Percentiles rank a stretch among this genome's conserved stretches.
phyloP scores from a whole-genome alignment of 2,113 vertebrate species.

The Bettongia penicillata region DNA sequence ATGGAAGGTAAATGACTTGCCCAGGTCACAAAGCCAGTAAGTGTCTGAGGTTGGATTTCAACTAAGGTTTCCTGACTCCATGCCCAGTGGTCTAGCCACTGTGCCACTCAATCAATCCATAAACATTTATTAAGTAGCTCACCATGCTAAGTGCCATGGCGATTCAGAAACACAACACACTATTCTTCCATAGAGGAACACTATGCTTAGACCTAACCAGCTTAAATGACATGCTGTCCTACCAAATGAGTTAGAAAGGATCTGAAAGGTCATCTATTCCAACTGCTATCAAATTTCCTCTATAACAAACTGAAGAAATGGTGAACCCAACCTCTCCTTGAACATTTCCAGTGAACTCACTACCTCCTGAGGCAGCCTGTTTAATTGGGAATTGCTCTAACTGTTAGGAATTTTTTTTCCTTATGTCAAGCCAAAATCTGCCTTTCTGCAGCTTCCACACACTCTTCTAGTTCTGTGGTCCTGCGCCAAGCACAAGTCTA shows the following conservation, averaged over 20 bases:
- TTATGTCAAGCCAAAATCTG: background rate
- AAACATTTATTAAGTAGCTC: background rate
- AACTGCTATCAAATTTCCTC: background rate
- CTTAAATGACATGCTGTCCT: background rate
- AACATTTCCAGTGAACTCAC: background rate
- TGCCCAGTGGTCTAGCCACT: background rate
- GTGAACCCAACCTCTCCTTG: background rate
- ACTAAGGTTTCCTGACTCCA: background rate
- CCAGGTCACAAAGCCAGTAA: background rate
- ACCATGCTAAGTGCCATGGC: background rate
- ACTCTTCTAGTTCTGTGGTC: background rate
- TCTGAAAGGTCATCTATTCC: background rate
- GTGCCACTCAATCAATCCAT: background rate
- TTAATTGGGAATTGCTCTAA: background rate
- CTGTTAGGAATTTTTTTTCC: background rate
- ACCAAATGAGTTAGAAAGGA: background rate
- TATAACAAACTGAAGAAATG: background rate
- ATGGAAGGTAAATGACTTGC: background rate
- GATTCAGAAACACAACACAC: background rate
- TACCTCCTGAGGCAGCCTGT: background rate
- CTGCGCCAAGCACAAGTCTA: background rate
- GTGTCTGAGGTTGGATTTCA: background rate
- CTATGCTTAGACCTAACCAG: background rate
- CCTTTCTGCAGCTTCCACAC: background rate
- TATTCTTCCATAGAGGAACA: background rate